phyloP scores from a whole-genome alignment of 2,113 vertebrate genomes.

The Calidris pygmaea region DNA sequence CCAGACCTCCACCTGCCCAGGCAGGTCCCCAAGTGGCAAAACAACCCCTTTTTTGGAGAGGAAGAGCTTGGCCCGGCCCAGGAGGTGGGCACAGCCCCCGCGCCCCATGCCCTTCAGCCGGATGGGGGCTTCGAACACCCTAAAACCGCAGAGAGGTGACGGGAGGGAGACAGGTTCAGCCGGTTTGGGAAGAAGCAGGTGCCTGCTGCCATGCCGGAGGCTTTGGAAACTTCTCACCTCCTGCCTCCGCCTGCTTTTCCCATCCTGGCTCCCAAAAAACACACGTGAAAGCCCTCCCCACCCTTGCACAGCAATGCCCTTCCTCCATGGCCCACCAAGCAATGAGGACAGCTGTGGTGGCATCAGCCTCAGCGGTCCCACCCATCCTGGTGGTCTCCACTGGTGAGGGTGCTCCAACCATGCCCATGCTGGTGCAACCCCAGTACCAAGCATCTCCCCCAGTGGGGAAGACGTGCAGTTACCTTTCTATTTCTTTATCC shows the following conservation, averaged over 20 bases:
- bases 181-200: conserved; percentile 44
- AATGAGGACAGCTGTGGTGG: not conserved
- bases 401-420: not conserved
- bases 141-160: not conserved
- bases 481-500: not conserved
- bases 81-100: not conserved
- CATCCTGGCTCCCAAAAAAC: not conserved
- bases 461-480: accelerated
- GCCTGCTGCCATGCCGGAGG: not conserved
- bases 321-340: not conserved
- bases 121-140: not conserved
- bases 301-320: accelerated
- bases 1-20: not conserved
- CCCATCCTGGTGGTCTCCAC: not conserved
- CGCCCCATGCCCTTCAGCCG: accelerated
- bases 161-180: conserved; percentile 4
- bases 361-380: not conserved
- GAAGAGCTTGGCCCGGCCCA: not conserved
- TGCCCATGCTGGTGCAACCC: not conserved
- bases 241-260: not conserved
- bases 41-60: not conserved
- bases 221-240: conserved; percentile 4
- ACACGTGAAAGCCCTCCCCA: not conserved
- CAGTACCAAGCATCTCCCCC: not conserved
- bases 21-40: not conserved